phyloP scores from a whole-genome alignment of 1,140 invertebrate genomes.

The Nasonia longicornis region DNA sequence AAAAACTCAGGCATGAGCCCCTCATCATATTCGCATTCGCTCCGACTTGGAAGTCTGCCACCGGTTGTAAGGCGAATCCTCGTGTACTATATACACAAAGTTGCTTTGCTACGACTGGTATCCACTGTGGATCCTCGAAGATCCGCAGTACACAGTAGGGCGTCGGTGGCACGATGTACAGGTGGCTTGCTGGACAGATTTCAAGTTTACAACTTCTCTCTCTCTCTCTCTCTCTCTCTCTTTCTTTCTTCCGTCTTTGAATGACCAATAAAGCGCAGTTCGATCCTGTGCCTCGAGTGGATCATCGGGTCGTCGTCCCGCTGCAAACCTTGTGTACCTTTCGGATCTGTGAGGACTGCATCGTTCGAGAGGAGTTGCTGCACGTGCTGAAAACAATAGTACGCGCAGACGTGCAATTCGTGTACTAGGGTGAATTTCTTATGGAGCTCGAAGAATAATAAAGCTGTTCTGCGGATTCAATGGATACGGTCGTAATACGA shows the following conservation, averaged over 20 bases:
- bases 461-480: neutral
- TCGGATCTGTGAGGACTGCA: neutral
- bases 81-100: neutral
- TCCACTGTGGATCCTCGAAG: neutral
- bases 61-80: neutral
- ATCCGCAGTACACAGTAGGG: neutral
- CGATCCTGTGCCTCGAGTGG: neutral
- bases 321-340: slow-evolving; percentile 10
- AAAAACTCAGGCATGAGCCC: neutral
- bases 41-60: slow-evolving; percentile 17
- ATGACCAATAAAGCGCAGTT: slow-evolving; percentile 37
- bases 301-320: neutral
- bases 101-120: neutral
- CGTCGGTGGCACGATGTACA: neutral
- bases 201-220: slow-evolving; percentile 29
- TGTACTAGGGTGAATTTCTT: neutral
- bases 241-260: neutral
- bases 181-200: slow-evolving; percentile 27
- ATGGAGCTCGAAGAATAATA: neutral
- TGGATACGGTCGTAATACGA: neutral
- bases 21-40: neutral
- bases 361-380: neutral
- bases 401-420: neutral
- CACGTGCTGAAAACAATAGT: neutral
- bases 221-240: neutral